A percentile compares a stretch with the other conserved stretches of the same genome.
phyloP scores from a whole-genome alignment of 2,113 vertebrate genomes.

The Sisor rabdophorus region DNA sequence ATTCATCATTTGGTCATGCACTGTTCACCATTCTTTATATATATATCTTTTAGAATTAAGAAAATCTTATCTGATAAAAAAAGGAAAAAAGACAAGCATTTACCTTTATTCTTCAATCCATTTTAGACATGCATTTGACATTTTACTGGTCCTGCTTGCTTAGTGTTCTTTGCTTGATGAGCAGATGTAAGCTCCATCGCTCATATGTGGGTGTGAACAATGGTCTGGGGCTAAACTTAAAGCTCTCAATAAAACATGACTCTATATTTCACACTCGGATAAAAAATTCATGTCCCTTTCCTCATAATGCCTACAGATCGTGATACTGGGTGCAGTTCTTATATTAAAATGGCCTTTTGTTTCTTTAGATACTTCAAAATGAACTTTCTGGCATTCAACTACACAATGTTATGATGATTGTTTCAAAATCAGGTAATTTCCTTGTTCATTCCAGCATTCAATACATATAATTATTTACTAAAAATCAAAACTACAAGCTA shows the following conservation, averaged over 20 bases:
- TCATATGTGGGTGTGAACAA: slow-evolving; percentile 37
- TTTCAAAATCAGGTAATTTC: slow-evolving; percentile 12
- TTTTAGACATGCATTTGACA: not conserved
- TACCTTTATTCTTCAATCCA: not conserved
- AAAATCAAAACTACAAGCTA: not conserved
- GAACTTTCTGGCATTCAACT: slow-evolving; percentile 15
- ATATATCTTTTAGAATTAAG: too few relatives aligned
- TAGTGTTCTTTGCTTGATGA: not conserved
- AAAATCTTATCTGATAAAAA: not conserved
- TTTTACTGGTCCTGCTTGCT: not conserved
- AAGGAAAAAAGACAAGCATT: slow-evolving; percentile 15
- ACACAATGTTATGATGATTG: slow-evolving; percentile 11
- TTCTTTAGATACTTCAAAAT: slow-evolving; percentile 34
- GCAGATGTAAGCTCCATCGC: slow-evolving; percentile 23
- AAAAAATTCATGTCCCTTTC: slow-evolving; percentile 49
- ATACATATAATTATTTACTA: not conserved
- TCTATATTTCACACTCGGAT: slow-evolving; percentile 50
- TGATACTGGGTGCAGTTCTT: slow-evolving; percentile 28
- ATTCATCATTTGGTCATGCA: too few relatives aligned
- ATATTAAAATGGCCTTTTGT: slow-evolving; percentile 48
- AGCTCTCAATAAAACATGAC: slow-evolving; percentile 52
- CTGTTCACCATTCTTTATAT: too few relatives aligned
- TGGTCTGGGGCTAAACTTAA: slow-evolving; percentile 48
- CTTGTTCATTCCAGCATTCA: slow-evolving; percentile 13
- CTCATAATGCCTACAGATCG: slow-evolving; percentile 38